phyloP scores from a whole-genome alignment of 2,888 invertebrate species.

The Standfussiana lucernea region DNA sequence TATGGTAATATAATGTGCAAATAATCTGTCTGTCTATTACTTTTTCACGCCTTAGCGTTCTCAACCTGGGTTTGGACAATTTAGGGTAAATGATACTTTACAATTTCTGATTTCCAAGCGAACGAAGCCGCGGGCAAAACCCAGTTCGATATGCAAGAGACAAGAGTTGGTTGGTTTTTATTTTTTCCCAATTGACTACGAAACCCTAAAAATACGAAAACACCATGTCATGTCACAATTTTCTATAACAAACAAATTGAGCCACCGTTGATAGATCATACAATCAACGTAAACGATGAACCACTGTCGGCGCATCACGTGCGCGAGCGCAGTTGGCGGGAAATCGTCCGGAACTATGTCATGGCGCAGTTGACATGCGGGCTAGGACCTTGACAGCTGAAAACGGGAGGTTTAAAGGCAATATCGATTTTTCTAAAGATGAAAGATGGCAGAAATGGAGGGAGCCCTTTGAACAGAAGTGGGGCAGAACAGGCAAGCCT shows the following conservation, averaged over 20 bases:
- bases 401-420: constrained; percentile 29
- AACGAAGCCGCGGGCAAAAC: neutral
- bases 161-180: neutral
- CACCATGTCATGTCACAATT: constrained; percentile 18
- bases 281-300: constrained; percentile 46
- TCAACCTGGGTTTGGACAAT: no score
- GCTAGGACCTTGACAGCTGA: constrained; percentile 60
- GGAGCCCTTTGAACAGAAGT: no score
- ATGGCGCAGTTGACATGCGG: constrained; percentile 71
- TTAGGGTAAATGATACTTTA: no score
- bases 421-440: no score
- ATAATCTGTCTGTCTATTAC: neutral
- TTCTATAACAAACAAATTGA: constrained; percentile 22
- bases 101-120: neutral
- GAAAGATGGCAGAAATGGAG: no score
- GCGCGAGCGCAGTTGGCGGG: constrained; percentile 50
- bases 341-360: constrained; percentile 75
- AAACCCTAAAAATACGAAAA: neutral
- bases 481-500: no score
- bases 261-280: constrained; percentile 43
- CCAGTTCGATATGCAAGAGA: neutral
- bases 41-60: no score
- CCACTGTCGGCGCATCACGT: constrained; percentile 49
- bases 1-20: no score
- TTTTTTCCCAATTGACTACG: neutral